Base-by-base conservation (phyloP, 2,797 vertebrate species). In the Pampus argenteus region DNA sequence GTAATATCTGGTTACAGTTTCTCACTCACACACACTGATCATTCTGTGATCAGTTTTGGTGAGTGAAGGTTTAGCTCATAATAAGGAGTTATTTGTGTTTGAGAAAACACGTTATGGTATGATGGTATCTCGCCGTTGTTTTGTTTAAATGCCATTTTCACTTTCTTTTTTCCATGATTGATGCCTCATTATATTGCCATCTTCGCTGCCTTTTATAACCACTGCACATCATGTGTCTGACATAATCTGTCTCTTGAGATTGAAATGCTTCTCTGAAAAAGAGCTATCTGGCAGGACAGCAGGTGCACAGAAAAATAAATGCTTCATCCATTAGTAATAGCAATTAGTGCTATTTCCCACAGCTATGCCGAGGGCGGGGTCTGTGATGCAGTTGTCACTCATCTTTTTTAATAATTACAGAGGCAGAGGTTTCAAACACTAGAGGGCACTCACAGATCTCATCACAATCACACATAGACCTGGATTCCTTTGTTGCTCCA, bases 401-500 rank as follows among this genome's bases (percentile, higher is more conserved):
- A 55, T 66, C 47, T 50, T 69, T 55, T 31, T 49, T n/a, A 45
- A 45, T 42, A 1, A 20, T 31, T 14, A 26, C 55, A 62, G 4
- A 54, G 13, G 26, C n/a, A 4, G 17, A 18, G 20, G 47, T 48
- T 76, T 28, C 3, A n/a, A 64, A 69, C 91, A 89, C 86, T 85
- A 89, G 91, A 87, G 87, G 88, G 88, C 28, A 86, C 87, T 88
- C 83, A 86, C 54, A 45, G 62, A 66, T 82, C 76, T 86, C 8
- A 22, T 34, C 55, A 71, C 6, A 71, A 17, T 42, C 36, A 56
- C 9, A 3, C 20, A 15, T 0, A 9, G n/a, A 44, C 18, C 9
- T 2, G 18, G 2, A 45, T 36, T 54, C 44, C 42, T 64, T n/a
- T 67, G 48, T 28, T 54, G 40, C n/a, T 57, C 17, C n/a, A n/a